These are phyloP conservation scores for Phyllotreta cruciferae DNA, from an alignment of 2,888 invertebrate species.

Conservation along the genomic window DNA sequence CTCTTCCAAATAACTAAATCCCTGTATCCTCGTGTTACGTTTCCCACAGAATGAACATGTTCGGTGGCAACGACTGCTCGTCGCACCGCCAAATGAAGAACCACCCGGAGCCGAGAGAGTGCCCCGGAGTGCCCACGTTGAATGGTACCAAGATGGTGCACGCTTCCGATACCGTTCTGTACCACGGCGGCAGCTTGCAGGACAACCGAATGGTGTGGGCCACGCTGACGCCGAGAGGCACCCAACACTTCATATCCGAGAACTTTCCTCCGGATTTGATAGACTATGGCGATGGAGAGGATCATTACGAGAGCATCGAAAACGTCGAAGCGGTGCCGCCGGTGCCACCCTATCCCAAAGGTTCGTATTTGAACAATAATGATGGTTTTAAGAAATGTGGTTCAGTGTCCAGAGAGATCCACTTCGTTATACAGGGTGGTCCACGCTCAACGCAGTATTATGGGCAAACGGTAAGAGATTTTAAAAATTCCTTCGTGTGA, in stretches of 20 bases:
- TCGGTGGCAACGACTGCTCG: constrained; percentile 65
- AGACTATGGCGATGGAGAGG: constrained; percentile 63
- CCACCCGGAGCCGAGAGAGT: constrained; percentile 56
- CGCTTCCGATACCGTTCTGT: constrained; percentile 55
- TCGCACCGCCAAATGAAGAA: constrained; percentile 58
- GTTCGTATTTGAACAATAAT: constrained; percentile 20
- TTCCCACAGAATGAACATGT: constrained; percentile 63
- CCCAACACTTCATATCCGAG: constrained; percentile 77
- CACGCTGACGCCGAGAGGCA: constrained; percentile 81
- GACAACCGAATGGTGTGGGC: constrained; percentile 72
- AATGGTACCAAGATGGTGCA: constrained; percentile 56
- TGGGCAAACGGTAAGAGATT: no score
- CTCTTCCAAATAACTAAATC: neutral
- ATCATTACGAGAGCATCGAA: constrained; percentile 77
- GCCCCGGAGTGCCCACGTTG: constrained; percentile 59
- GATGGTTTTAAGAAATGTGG: neutral
- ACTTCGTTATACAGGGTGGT: no score
- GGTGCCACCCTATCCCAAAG: constrained; percentile 34
- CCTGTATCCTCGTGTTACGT: neutral
- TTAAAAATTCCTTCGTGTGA: no score
- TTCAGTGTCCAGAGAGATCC: no score
- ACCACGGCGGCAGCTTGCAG: constrained; percentile 49
- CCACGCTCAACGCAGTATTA: no score
- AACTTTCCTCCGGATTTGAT: constrained; percentile 67
- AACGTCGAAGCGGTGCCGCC: constrained; percentile 37